These are phyloP conservation scores for Tolypeutes matacus DNA, from an alignment of 2,797 vertebrate species.

Conservation along the genomic window DNA sequence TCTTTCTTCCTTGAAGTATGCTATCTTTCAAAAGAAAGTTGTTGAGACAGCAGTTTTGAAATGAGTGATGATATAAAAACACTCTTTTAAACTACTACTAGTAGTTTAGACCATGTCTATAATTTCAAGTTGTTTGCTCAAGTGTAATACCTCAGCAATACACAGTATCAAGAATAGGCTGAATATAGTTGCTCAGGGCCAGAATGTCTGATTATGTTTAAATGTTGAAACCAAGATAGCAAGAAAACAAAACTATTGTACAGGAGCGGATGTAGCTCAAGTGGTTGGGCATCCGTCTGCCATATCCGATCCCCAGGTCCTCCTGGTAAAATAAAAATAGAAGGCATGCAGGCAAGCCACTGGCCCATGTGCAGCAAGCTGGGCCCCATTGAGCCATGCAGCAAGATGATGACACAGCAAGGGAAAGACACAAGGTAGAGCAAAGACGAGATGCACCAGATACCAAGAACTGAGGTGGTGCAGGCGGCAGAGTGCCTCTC, in stretches of 20 bases:
- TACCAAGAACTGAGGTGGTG: too few species aligned
- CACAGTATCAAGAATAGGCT: not conserved
- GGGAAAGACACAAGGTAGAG: too few species aligned
- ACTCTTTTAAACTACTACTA: not conserved
- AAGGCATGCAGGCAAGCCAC: too few species aligned
- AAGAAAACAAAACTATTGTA: not conserved
- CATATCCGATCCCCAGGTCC: too few species aligned
- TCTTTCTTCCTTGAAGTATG: not conserved
- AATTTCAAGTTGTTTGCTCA: conserved; percentile 10
- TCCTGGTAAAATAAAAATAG: too few species aligned
- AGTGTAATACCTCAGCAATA: not conserved
- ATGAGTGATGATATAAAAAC: not conserved
- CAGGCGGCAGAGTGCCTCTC: too few species aligned
- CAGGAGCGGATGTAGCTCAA: too few species aligned
- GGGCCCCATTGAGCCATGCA: too few species aligned
- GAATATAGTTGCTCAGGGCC: not conserved
- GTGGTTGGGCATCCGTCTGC: too few species aligned
- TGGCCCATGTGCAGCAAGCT: too few species aligned
- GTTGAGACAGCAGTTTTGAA: conserved; percentile 33
- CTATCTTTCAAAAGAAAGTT: not conserved
- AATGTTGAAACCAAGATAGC: not conserved
- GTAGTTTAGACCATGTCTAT: not conserved
- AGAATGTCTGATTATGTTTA: not conserved
- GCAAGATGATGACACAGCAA: too few species aligned
- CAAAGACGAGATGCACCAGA: too few species aligned